Percentiles rank a stretch among this genome's conserved stretches.
These are phyloP conservation scores for Corydoras maculifer DNA, from an alignment of 2,113 vertebrate genomes.

Conservation along the genomic window DNA sequence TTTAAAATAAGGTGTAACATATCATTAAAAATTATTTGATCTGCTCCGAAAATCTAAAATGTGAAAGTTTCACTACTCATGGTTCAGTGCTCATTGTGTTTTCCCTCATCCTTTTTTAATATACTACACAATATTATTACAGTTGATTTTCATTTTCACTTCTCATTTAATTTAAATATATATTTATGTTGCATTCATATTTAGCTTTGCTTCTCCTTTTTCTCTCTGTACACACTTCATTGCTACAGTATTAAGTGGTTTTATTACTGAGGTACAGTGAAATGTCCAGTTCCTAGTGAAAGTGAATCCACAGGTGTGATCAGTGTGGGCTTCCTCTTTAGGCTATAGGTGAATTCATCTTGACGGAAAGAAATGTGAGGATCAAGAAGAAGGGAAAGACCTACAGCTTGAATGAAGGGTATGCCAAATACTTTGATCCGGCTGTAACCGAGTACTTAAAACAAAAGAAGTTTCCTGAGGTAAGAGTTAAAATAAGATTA, in stretches of 20 bases:
- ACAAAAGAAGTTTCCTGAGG: constrained; percentile 93
- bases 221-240: background rate
- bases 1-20: no score
- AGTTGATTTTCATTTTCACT: constrained; percentile 4
- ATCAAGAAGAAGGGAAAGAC: constrained; percentile 89
- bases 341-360: constrained; percentile 91
- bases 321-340: constrained; percentile 44
- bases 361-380: constrained; percentile 84
- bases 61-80: no score
- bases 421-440: constrained; percentile 89
- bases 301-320: background rate
- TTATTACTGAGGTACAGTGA: background rate
- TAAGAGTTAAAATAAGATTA: constrained; percentile 51
- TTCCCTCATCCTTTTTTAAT: no score
- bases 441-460: constrained; percentile 84
- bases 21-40: no score
- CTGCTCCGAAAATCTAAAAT: no score
- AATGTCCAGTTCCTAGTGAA: background rate
- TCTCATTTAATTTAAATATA: background rate
- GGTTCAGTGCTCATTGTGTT: background rate
- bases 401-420: constrained; percentile 94
- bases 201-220: background rate
- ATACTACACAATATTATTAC: no score
- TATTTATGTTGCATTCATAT: background rate
- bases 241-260: background rate